Conservation (phyloP, 2,888 invertebrate genomes). For the Chymomyza caudatula region DNA sequence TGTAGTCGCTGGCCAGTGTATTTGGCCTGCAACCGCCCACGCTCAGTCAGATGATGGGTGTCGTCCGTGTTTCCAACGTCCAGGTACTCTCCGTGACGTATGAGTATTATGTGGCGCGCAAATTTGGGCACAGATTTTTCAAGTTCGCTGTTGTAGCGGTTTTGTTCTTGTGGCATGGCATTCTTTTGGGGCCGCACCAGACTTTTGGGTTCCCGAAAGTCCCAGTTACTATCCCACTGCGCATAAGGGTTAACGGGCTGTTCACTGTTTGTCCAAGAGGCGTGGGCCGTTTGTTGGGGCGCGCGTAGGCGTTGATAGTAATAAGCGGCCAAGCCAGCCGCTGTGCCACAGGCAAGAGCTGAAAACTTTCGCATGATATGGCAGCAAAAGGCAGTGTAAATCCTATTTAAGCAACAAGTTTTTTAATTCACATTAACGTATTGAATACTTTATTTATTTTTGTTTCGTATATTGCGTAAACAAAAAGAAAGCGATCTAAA, state of each 20-base stretch:
- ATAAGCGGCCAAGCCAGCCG: constrained; percentile 83
- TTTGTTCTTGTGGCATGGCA: constrained; percentile 81
- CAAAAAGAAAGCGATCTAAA: neutral
- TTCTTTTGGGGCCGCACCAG: constrained; percentile 82
- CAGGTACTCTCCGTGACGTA: constrained; percentile 97
- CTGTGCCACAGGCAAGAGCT: constrained; percentile 81
- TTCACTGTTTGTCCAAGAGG: constrained; percentile 83
- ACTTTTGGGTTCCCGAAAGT: constrained; percentile 88
- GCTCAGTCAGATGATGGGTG: constrained; percentile 86
- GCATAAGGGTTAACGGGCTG: constrained; percentile 76
- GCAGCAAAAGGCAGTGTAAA: neutral
- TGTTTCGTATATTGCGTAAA: neutral
- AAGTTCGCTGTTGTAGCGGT: constrained; percentile 83
- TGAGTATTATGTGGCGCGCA: constrained; percentile 88
- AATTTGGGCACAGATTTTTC: constrained; percentile 81
- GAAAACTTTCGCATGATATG: constrained; percentile 57
- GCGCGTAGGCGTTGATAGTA: constrained; percentile 80
- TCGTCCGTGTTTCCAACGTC: constrained; percentile 84
- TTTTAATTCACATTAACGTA: neutral
- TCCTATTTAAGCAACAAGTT: neutral
- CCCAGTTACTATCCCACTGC: constrained; percentile 94
- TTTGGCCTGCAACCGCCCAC: constrained; percentile 91
- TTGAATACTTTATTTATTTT: constrained; percentile 42
- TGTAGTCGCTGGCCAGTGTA: constrained; percentile 90
- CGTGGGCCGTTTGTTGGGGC: constrained; percentile 79